phyloP scores from a whole-genome alignment of 2,113 vertebrate species.

The Atlantisia rogersi region DNA sequence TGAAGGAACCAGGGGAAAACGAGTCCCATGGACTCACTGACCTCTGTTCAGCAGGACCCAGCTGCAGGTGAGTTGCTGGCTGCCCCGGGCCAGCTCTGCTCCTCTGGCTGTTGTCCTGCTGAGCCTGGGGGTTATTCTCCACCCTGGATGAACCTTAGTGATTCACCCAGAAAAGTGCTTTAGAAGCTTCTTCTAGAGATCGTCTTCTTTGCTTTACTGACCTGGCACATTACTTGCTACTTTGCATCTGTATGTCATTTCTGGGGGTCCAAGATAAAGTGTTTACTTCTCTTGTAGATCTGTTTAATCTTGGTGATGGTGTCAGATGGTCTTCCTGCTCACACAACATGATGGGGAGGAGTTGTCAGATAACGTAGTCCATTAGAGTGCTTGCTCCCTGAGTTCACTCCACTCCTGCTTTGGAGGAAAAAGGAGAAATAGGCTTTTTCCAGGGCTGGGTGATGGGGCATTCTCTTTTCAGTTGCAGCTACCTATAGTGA shows the following conservation, averaged over 20 bases:
- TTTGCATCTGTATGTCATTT: rapidly evolving
- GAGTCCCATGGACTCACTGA: rapidly evolving
- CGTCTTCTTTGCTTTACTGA: neutral
- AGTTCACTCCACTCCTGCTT: neutral
- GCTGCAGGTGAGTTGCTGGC: neutral
- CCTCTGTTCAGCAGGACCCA: rapidly evolving
- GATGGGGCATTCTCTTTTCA: neutral
- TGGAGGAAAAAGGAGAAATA: neutral
- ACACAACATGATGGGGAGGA: rapidly evolving
- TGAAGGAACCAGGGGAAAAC: neutral
- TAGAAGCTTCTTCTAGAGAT: neutral
- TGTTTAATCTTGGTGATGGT: neutral
- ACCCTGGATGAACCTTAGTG: neutral
- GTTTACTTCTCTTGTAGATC: neutral
- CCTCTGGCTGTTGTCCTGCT: neutral
- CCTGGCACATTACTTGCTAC: neutral
- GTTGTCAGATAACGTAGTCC: neutral
- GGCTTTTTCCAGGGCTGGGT: neutral
- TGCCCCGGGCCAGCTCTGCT: neutral
- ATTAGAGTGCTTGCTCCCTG: neutral
- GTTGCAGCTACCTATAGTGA: neutral
- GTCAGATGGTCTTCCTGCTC: neutral
- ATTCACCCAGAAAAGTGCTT: neutral
- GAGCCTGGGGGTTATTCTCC: neutral
- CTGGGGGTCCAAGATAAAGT: neutral